Conservation (phyloP, 2,888 invertebrate genomes). For the Tetheella fluctuosa region DNA sequence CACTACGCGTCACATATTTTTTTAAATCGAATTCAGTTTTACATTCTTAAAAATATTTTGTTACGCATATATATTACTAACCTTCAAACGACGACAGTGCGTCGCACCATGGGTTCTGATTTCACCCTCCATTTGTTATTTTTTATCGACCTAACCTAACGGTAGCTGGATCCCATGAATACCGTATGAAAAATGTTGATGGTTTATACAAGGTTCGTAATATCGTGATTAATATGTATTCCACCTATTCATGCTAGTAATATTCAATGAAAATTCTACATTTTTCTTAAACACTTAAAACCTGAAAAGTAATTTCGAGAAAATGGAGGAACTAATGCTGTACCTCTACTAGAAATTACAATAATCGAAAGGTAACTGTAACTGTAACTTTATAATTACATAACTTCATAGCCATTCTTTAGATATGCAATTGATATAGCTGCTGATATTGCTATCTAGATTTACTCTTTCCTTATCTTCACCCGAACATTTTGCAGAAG, state of each 20-base stretch:
- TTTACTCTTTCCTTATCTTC: neutral
- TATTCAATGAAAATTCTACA: too few species aligned
- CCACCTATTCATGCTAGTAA: neutral
- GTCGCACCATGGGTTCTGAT: conserved; percentile 59
- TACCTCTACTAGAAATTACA: too few species aligned
- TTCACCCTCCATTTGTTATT: conserved; percentile 66
- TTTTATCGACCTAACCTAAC: conserved; percentile 73
- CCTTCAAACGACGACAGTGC: conserved; percentile 15
- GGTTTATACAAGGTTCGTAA: conserved; percentile 19
- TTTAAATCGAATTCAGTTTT: conserved; percentile 2
- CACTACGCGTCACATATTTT: conserved; percentile 5
- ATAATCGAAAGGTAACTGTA: too few species aligned
- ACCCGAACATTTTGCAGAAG: neutral
- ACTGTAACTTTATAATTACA: neutral
- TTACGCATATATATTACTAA: conserved; percentile 26
- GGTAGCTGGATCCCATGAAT: conserved; percentile 57
- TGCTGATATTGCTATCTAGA: neutral
- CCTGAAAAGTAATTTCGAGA: too few species aligned
- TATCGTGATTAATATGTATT: neutral
- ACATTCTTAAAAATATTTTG: conserved; percentile 18
- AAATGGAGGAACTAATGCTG: too few species aligned
- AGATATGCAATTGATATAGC: neutral
- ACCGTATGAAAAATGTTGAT: conserved; percentile 49
- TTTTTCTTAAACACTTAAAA: neutral
- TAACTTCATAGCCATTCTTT: neutral